A percentile compares a stretch with the other conserved stretches of the same genome.
phyloP scores from a whole-genome alignment of 1,140 invertebrate genomes.

The Drosophila santomea region DNA sequence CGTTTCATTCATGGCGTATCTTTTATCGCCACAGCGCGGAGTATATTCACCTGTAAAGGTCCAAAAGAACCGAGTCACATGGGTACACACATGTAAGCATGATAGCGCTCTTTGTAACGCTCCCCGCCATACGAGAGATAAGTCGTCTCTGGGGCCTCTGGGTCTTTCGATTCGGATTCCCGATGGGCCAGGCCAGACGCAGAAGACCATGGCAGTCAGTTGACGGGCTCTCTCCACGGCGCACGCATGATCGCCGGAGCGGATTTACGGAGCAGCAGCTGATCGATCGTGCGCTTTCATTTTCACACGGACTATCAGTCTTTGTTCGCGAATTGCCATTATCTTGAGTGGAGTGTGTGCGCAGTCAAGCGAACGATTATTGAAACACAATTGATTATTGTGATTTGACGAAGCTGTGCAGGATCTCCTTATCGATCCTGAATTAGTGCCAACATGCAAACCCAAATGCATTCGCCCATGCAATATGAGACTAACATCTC shows the following conservation, averaged over 20 bases:
- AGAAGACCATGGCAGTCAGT: slow-evolving; percentile 28
- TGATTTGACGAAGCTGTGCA: slow-evolving; percentile 10
- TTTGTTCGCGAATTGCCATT: slow-evolving; percentile 10
- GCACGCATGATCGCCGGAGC: slow-evolving; percentile 48
- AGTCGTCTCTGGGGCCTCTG: slow-evolving; percentile 20
- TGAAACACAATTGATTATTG: not conserved
- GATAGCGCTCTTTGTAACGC: slow-evolving; percentile 32
- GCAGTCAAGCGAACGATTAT: slow-evolving; percentile 3
- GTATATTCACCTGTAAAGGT: slow-evolving; percentile 30
- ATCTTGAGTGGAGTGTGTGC: slow-evolving; percentile 11
- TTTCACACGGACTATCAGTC: slow-evolving; percentile 26
- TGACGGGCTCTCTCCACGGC: slow-evolving; percentile 46
- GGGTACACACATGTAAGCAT: slow-evolving; percentile 19
- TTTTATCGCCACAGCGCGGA: slow-evolving; percentile 19
- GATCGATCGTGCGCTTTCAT: slow-evolving; percentile 25
- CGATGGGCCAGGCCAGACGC: slow-evolving; percentile 3
- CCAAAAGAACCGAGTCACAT: slow-evolving; percentile 23
- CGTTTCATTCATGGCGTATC: slow-evolving; percentile 30
- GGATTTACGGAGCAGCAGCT: slow-evolving; percentile 29
- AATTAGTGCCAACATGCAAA: slow-evolving; percentile 31
- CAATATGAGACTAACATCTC: slow-evolving; percentile 30
- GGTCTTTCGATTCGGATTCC: not conserved
- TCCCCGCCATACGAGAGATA: slow-evolving; percentile 29
- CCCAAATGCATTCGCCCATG: slow-evolving; percentile 34
- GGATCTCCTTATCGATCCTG: not conserved